Evolutionary conservation across 2,113 vertebrate genomes (phyloP).

Genomic region (Stigmatopora argus): DNA sequence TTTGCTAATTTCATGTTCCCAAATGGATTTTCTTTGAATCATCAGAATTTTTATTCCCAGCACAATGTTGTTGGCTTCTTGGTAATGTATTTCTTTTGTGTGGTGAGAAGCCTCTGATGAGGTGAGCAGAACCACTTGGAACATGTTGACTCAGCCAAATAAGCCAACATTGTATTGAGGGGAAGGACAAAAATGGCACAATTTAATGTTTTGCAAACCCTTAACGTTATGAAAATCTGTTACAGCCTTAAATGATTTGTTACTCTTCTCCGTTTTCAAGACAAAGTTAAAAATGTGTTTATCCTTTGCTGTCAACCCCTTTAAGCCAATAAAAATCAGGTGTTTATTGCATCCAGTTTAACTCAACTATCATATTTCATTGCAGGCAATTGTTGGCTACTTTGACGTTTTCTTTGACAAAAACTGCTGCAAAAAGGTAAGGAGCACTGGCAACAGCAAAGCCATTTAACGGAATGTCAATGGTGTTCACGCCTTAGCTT

Average conservation of each 20-base stretch:
- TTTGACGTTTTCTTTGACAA: constrained; percentile 93
- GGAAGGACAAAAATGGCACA: not conserved
- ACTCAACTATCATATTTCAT: constrained; percentile 62
- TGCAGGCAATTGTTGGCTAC: constrained; percentile 89
- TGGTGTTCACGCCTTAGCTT: constrained; percentile 63
- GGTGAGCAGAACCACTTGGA: constrained; percentile 24
- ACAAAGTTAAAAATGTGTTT: constrained; percentile 6
- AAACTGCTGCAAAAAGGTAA: constrained; percentile 83
- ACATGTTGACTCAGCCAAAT: constrained; percentile 48
- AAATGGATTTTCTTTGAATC: constrained; percentile 6
- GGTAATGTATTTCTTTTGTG: constrained; percentile 57
- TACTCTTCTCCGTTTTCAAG: constrained; percentile 3
- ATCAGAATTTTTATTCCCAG: constrained; percentile 53
- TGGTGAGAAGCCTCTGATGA: constrained; percentile 49
- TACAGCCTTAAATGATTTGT: constrained; percentile 14
- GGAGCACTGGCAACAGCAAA: constrained; percentile 48
- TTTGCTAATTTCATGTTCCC: constrained; percentile 42
- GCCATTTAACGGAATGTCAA: constrained; percentile 67
- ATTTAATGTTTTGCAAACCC: not conserved
- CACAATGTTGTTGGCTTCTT: constrained; percentile 10
- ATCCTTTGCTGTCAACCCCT: constrained; percentile 13
- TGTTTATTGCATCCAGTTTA: constrained; percentile 63
- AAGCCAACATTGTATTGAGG: not conserved
- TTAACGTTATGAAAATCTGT: constrained; percentile 3
- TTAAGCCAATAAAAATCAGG: constrained; percentile 49